A percentile compares a stretch with the other conserved stretches of the same genome.
Evolutionary conservation across 2,113 vertebrate species (phyloP).

Genomic region (Poeciliopsis retropinna): DNA sequence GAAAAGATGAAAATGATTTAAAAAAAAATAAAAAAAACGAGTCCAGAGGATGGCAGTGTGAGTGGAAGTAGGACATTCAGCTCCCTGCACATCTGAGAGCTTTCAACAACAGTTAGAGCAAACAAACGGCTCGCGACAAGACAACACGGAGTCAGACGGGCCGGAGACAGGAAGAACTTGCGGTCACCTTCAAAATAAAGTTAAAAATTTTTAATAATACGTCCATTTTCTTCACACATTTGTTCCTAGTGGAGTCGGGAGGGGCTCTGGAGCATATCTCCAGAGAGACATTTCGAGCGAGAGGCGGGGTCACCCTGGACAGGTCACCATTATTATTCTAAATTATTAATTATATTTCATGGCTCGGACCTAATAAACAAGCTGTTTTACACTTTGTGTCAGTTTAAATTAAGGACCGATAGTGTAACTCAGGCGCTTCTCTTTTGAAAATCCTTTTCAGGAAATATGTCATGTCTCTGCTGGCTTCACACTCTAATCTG

Average conservation of each 20-base stretch:
- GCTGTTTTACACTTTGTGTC: background rate
- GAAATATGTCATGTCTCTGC: background rate
- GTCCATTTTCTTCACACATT: too few relatives aligned
- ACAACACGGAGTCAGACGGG: background rate
- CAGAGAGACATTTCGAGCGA: too few relatives aligned
- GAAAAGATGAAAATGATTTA: background rate
- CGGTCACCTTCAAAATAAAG: conserved; percentile 31
- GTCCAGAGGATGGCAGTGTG: background rate
- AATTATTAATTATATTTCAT: too few relatives aligned
- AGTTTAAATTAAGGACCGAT: background rate
- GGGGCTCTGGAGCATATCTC: too few relatives aligned
- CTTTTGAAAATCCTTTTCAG: conserved; percentile 25
- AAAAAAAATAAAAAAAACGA: too few relatives aligned
- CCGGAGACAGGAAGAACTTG: background rate
- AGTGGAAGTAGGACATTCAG: background rate
- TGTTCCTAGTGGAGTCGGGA: too few relatives aligned
- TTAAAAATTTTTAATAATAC: too few relatives aligned
- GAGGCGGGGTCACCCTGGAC: too few relatives aligned
- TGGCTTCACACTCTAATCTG: conserved; percentile 12
- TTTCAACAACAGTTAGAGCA: background rate
- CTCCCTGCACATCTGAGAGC: conserved; percentile 4
- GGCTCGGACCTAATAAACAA: background rate
- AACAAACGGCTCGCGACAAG: background rate
- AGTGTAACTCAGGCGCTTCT: background rate
- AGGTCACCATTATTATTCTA: too few relatives aligned